These are phyloP conservation scores for Palythoa caribaeorum DNA, from an alignment of 92 coral and sea anemone species.

Conservation along the genomic window DNA sequence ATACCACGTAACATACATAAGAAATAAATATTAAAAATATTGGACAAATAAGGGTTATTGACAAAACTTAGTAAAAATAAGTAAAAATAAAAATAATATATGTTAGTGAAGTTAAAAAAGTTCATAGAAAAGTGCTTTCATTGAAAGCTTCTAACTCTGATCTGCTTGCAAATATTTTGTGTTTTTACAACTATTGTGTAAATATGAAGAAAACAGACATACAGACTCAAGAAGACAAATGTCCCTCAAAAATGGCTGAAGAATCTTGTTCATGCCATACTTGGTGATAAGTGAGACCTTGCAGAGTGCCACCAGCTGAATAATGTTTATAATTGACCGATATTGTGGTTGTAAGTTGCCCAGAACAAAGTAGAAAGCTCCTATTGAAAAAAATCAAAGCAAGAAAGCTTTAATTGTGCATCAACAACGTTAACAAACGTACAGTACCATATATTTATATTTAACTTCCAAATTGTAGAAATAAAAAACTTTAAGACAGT, in stretches of 20 bases:
- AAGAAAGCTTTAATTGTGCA: not conserved
- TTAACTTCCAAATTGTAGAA: not conserved
- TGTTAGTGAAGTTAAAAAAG: not conserved
- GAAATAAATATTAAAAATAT: not conserved
- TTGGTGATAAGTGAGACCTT: conserved; percentile 24
- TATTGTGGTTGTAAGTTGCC: conserved; percentile 33
- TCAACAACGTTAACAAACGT: not conserved
- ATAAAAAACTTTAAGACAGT: not conserved
- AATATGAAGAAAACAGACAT: conserved; percentile 20
- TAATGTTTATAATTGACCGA: conserved; percentile 34
- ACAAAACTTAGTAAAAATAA: not conserved
- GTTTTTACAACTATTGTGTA: not conserved
- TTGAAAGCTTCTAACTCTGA: conserved; percentile 15
- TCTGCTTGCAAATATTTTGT: not conserved
- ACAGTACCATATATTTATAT: too few species aligned
- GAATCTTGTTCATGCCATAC: conserved; percentile 42
- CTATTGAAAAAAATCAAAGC: conserved; percentile 3
- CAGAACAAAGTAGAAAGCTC: conserved; percentile 52
- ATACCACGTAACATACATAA: not conserved
- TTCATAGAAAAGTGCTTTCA: not conserved
- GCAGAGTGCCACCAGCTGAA: conserved; percentile 47
- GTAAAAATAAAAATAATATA: not conserved
- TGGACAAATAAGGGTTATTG: conserved; percentile 5
- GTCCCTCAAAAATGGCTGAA: conserved; percentile 35
- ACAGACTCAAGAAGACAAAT: conserved; percentile 29